Base-by-base conservation (phyloP, 2,888 invertebrate species). In the Pyrrhosoma nymphula region DNA sequence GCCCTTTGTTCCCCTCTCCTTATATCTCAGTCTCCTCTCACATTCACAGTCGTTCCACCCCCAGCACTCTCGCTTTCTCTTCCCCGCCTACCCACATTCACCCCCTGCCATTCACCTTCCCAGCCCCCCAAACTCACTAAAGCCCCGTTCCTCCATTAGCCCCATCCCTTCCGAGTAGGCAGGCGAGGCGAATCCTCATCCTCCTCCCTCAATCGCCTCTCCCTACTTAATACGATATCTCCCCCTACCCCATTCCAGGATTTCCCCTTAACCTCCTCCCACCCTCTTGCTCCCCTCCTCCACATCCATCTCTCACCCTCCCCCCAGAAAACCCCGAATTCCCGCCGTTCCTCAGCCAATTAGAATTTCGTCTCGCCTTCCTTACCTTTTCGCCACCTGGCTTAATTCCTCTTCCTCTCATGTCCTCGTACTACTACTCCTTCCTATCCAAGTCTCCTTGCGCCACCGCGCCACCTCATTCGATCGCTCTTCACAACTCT, bases 321-420 rank as follows among this genome's bases (percentile, higher is more conserved):
- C 82, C 16, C 35, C 82, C 82, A 12, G 12, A 82, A 82, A 82
- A 16, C 82, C 75, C 35, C 82, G 82, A 30, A 35, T 82, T 82
- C 82, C 14, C 16, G 30, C 82, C 82, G 82, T 30, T 82, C 82
- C 82, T 82, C 82, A 82, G 82, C 82, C 82, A 82, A 82, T 82
- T 82, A 82, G 82, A 82, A 82, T 82, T 82, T 35, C 35, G 30
- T 35, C 82, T 35, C 82, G 30, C 30, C 69, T 69, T 18, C 82
- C 82, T 35, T 14, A 82, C 82, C 82, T 82, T 82, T 82, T 82
- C 82, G 35, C 35, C 82, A 35, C 82, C 82, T 82, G 12, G 30
- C 82, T 82, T 82, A 82, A 35, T 82, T 18, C 35, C 82, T 82
- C 82, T 30, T 35, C 82, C 82, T 82, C 35, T 35, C 82, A 35